Conservation (phyloP, 2,888 invertebrate genomes). For the Abrostola triplasia region DNA sequence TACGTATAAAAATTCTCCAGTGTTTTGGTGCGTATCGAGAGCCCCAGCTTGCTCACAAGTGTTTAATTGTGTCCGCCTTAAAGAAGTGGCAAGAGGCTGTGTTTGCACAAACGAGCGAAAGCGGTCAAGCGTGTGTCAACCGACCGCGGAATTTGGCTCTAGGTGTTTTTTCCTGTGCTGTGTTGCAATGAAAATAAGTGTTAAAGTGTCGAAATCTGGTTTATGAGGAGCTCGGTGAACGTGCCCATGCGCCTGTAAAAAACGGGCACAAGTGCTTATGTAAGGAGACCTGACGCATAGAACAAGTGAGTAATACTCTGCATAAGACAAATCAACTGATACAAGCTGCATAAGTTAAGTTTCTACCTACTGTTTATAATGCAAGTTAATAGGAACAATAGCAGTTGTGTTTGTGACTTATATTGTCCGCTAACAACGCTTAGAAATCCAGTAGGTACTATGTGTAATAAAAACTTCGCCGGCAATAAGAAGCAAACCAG, state of each 20-base stretch:
- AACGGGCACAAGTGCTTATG: slow-evolving; percentile 83
- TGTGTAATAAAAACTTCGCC: neutral
- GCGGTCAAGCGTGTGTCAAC: slow-evolving; percentile 77
- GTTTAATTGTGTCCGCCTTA: slow-evolving; percentile 45
- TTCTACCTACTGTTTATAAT: too few species aligned
- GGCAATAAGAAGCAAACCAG: neutral
- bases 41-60: slow-evolving; percentile 42
- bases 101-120: slow-evolving; percentile 80
- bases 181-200: slow-evolving; percentile 86
- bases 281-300: slow-evolving; percentile 75
- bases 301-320: slow-evolving; percentile 77
- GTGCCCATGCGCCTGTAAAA: slow-evolving; percentile 77
- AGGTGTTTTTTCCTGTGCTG: slow-evolving; percentile 79
- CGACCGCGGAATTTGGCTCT: slow-evolving; percentile 75
- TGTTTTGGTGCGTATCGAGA: slow-evolving; percentile 28
- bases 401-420: too few species aligned
- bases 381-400: too few species aligned
- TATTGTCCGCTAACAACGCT: neutral
- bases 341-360: slow-evolving; percentile 21
- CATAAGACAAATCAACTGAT: slow-evolving; percentile 37
- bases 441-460: neutral
- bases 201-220: slow-evolving; percentile 84
- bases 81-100: slow-evolving; percentile 62
- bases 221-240: slow-evolving; percentile 79
- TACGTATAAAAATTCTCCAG: slow-evolving; percentile 9